Evolutionary conservation across 1,140 invertebrate genomes (phyloP).

Genomic region (Magallana gigas): DNA sequence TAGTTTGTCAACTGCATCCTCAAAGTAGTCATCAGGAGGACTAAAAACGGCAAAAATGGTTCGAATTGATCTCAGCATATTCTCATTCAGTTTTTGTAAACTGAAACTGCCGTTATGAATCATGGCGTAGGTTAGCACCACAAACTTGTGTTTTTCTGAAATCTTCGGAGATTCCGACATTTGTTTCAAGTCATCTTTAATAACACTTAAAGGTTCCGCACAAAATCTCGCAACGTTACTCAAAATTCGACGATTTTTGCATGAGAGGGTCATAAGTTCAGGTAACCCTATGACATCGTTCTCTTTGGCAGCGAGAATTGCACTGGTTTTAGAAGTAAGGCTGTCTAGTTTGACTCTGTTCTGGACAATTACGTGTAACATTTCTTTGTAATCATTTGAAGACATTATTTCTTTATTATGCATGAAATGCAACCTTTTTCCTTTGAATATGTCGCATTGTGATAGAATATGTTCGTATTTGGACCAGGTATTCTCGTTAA

Average conservation of each 20-base stretch:
- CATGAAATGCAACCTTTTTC: not conserved
- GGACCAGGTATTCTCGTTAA: not conserved
- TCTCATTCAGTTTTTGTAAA: not conserved
- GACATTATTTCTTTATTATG: not conserved
- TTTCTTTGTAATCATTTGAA: conserved; percentile 3
- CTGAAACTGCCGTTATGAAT: conserved; percentile 25
- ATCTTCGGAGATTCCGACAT: conserved; percentile 19
- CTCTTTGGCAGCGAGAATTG: conserved; percentile 6
- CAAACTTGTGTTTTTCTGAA: conserved; percentile 1
- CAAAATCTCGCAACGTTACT: not conserved
- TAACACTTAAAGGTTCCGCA: conserved; percentile 17
- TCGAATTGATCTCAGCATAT: not conserved
- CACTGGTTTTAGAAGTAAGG: not conserved
- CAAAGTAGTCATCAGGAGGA: conserved; percentile 2
- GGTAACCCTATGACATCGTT: not conserved
- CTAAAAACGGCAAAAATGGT: conserved; percentile 11
- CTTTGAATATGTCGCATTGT: conserved; percentile 8
- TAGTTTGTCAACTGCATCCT: not conserved
- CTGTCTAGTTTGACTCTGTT: not conserved
- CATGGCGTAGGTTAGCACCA: conserved; percentile 6
- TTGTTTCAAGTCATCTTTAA: conserved; percentile 15
- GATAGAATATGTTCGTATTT: conserved; percentile 6
- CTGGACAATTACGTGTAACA: not conserved
- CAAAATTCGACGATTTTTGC: not conserved
- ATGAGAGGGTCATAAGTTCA: not conserved